Percentiles rank a stretch among this genome's conserved stretches.
Evolutionary conservation across 2,888 invertebrate species (phyloP).

Genomic region (Eristalis arbustorum): DNA sequence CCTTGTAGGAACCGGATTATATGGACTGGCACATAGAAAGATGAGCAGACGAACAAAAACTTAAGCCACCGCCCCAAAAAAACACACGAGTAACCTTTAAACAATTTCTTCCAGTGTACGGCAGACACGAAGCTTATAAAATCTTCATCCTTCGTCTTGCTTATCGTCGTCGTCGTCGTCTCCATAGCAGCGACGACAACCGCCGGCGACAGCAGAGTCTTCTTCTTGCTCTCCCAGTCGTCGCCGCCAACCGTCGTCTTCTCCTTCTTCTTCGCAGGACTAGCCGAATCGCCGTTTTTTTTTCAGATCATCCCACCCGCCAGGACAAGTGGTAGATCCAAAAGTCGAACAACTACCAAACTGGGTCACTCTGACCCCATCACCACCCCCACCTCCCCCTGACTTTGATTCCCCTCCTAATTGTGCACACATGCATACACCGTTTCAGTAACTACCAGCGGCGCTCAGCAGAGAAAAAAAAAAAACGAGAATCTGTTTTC

Average conservation of each 20-base stretch:
- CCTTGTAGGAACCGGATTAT: too few relatives aligned
- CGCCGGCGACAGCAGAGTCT: constrained; percentile 12
- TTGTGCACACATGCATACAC: constrained; percentile 17
- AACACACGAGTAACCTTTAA: too few relatives aligned
- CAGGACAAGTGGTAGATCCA: constrained; percentile 16
- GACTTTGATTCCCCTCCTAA: constrained; percentile 57
- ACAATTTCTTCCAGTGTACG: constrained; percentile 20
- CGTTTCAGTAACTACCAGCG: neutral
- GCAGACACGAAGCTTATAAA: neutral
- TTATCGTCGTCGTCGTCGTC: constrained; percentile 4
- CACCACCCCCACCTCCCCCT: constrained; percentile 15
- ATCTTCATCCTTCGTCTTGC: constrained; percentile 5
- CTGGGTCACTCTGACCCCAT: constrained; percentile 40
- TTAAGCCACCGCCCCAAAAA: neutral
- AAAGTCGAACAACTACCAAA: constrained; percentile 4
- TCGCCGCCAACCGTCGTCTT: too few relatives aligned
- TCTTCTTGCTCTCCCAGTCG: constrained; percentile 7
- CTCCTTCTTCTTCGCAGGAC: too few relatives aligned
- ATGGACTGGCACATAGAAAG: too few relatives aligned
- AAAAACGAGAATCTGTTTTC: neutral
- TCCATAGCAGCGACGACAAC: neutral
- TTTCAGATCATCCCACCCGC: neutral
- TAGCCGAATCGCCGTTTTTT: too few relatives aligned
- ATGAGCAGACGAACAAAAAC: neutral
- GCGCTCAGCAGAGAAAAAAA: too few relatives aligned